Evolutionary conservation across 1,140 invertebrate genomes (phyloP), one percentile per base, ranked within the genome.

Genomic region (Drosophila pallidifrons): DNA sequence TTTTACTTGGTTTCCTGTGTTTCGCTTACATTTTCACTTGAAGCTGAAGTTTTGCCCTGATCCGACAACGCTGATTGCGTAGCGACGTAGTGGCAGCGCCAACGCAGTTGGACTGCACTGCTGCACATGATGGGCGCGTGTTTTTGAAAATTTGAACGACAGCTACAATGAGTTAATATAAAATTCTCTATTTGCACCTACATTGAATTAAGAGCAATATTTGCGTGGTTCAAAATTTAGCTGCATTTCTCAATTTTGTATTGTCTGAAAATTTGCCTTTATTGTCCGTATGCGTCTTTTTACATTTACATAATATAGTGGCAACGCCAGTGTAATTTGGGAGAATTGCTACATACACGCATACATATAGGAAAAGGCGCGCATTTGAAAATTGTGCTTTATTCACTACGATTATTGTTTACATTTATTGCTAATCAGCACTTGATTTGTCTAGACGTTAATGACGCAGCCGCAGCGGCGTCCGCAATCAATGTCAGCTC

Each of bases 401-500:
- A 52, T 52, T 52, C 28, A 13, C 10, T 5, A 32, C 13, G 1
- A 65, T 43, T 38, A 10, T 15, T 55, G 13, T 54, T 1, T 41
- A 64, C 30, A 61, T 25, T 25, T 25, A 43, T 52, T 64, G n/a
- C 28, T 15, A 16, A 61, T 13, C 66, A 69, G 13, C 25, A 13
- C 11, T 32, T n/a, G 1, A 2, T 0, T 13, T 41, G 35, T 10
- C 7, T 2, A 30, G 1, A 6, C 6, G 11, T 5, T 8, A 85
- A 46, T 7, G 52, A 30, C 7, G 59, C 32, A 1, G 69, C 80
- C 41, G 83, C 85, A 10, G 28, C 77, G 1, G n/a, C 28, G 25
- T 88, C 83, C 0, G 68, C 49, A 46, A 88, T 57, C 20, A 88
- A 45, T 5, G 85, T 88, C 25, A 88, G 61, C 2, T 75, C 15